Conservation (phyloP, 2,113 vertebrate genomes). For the Cyphomyrus discorhynchus region DNA sequence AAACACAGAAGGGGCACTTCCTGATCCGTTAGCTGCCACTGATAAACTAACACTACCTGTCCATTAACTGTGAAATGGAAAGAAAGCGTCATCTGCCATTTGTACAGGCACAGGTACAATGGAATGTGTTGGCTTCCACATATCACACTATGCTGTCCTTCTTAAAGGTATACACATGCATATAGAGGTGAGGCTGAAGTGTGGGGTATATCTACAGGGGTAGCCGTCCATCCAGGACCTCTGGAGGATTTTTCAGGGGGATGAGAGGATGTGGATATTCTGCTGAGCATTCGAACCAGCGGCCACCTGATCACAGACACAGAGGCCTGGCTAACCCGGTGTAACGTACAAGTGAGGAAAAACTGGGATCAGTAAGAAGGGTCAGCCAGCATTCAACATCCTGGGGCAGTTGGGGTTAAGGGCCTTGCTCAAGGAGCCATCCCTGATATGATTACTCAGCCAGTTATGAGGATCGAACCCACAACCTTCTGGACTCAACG, state of each 20-base stretch:
- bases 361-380: neutral
- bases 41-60: neutral
- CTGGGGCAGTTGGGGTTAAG: neutral
- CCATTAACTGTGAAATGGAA: neutral
- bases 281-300: neutral
- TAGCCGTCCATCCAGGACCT: neutral
- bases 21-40: neutral
- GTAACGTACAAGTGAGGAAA: neutral
- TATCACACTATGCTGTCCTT: neutral
- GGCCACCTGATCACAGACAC: neutral
- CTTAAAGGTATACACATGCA: neutral
- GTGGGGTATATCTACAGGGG: neutral
- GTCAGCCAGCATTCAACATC: neutral
- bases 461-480: neutral
- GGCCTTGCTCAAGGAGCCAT: neutral
- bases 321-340: neutral
- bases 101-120: neutral
- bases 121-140: neutral
- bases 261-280: neutral
- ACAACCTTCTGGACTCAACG: neutral
- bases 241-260: neutral
- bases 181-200: neutral
- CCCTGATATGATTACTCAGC: neutral
- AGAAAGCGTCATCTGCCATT: neutral
- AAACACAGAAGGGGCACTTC: neutral